Evolutionary conservation across 37 sponge, comb jelly and placozoan genomes (phyloP).

Genomic region (Spongia lamella): DNA sequence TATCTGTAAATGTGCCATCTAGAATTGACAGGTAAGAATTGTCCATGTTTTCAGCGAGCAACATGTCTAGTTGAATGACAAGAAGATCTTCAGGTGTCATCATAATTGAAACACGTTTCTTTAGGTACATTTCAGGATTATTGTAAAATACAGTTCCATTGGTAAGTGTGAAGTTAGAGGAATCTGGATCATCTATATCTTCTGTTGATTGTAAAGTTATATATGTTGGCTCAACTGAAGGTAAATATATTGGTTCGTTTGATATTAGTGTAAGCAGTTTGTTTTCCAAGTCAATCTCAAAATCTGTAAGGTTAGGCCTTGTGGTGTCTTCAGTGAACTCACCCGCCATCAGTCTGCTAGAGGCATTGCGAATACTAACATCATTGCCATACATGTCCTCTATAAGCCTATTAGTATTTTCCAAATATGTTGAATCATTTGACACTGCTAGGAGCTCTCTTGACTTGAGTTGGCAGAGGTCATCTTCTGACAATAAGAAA

Average conservation of each 20-base stretch:
- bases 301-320: constrained; percentile 46
- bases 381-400: constrained; percentile 70
- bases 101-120: constrained; percentile 50
- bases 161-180: constrained; percentile 45
- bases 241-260: constrained; percentile 78
- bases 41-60: neutral
- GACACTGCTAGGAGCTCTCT: constrained; percentile 53
- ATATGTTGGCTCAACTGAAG: constrained; percentile 59
- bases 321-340: constrained; percentile 68
- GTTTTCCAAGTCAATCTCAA: constrained; percentile 42
- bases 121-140: constrained; percentile 39
- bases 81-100: constrained; percentile 67
- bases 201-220: constrained; percentile 64
- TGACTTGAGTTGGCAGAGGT: constrained; percentile 58
- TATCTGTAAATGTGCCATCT: constrained; percentile 64
- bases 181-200: constrained; percentile 22
- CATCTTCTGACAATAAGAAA: constrained; percentile 54
- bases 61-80: constrained; percentile 52
- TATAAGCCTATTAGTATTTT: constrained; percentile 50
- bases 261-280: constrained; percentile 73
- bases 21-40: constrained; percentile 60
- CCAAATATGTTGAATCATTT: constrained; percentile 56
- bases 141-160: constrained; percentile 62
- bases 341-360: constrained; percentile 41
- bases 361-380: constrained; percentile 1